phyloP scores from a whole-genome alignment of 2,113 vertebrate species.

The Ondatra zibethicus region DNA sequence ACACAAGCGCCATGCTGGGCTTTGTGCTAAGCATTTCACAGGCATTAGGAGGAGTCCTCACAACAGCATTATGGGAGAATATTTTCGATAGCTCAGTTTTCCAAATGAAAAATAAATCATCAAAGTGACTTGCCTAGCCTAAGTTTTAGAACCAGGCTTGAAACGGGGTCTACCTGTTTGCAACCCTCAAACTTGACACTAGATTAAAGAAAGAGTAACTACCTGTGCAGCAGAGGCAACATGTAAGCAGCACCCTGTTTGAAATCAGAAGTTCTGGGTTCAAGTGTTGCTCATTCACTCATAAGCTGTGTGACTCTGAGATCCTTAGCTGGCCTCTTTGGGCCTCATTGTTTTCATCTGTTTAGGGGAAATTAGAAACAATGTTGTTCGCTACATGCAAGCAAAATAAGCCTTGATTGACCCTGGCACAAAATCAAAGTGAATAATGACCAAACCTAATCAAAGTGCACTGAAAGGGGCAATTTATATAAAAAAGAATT shows the following conservation, averaged over 20 bases:
- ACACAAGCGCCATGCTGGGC: no score
- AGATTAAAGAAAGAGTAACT: background rate
- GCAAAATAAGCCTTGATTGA: background rate
- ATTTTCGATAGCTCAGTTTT: background rate
- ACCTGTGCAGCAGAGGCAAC: background rate
- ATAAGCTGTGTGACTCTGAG: background rate
- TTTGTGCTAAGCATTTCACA: background rate
- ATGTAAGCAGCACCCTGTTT: background rate
- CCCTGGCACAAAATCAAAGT: conserved; percentile 26
- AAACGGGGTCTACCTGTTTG: background rate
- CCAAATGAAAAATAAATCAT: background rate
- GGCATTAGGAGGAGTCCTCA: background rate
- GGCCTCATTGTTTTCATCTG: background rate
- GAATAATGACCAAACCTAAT: background rate
- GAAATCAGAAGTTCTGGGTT: background rate
- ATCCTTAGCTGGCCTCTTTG: background rate
- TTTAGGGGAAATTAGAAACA: background rate
- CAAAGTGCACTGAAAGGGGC: background rate
- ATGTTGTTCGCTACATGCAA: background rate
- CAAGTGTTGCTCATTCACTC: background rate
- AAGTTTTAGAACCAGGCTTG: background rate
- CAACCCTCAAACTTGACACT: background rate
- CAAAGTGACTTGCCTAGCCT: background rate
- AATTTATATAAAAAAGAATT: background rate
- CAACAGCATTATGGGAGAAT: background rate